These are phyloP conservation scores for Entomobrya multifasciata DNA, from an alignment of 2,888 invertebrate genomes.

Conservation along the genomic window DNA sequence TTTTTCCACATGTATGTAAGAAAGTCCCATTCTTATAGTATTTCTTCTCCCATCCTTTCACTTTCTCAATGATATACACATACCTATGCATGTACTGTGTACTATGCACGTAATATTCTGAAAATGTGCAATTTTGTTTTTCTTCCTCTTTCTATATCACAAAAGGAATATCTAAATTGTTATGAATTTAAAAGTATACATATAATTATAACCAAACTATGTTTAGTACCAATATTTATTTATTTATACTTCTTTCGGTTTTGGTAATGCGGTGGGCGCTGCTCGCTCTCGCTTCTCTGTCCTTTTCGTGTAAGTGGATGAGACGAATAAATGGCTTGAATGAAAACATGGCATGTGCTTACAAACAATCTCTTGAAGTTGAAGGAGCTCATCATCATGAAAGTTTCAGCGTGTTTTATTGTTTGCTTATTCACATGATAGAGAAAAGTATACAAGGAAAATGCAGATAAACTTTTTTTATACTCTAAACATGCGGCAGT, in stretches of 20 bases:
- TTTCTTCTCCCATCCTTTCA: too few species aligned
- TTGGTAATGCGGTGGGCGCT: background rate
- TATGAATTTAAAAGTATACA: background rate
- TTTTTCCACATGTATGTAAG: background rate
- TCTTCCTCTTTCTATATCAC: background rate
- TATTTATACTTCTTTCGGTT: constrained; percentile 2
- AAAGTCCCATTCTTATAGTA: background rate
- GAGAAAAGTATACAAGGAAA: too few species aligned
- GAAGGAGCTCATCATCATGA: background rate
- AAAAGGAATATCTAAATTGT: background rate
- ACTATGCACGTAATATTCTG: too few species aligned
- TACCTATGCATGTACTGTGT: too few species aligned
- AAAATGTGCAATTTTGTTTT: background rate
- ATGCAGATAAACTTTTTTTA: too few species aligned
- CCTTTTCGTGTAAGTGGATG: background rate
- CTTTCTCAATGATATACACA: background rate
- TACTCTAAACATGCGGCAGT: too few species aligned
- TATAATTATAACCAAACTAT: background rate
- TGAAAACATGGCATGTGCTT: constrained; percentile 38
- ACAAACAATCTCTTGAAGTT: constrained; percentile 3
- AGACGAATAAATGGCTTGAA: constrained; percentile 8
- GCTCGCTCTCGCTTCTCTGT: background rate
- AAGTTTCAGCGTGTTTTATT: background rate
- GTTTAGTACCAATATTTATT: constrained; percentile 13
- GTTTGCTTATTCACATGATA: too few species aligned